Percentiles rank a stretch among this genome's conserved stretches.
These are phyloP conservation scores for Heteromyza rotundicornis DNA, from an alignment of 2,888 invertebrate genomes.

Conservation along the genomic window DNA sequence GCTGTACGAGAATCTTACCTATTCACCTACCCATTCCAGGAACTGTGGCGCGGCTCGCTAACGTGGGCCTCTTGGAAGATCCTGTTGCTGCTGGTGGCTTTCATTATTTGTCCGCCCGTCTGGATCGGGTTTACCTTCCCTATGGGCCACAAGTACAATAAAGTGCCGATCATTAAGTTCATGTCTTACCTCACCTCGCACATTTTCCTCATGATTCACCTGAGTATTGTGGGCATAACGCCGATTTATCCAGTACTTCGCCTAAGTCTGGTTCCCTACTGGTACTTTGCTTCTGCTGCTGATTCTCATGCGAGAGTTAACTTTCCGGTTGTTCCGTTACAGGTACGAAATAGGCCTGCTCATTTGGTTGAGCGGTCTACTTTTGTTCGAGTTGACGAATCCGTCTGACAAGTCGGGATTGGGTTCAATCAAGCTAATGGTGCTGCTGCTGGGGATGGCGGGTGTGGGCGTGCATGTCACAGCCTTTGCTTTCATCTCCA, in stretches of 20 bases:
- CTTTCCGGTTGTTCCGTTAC: slow-evolving; percentile 87
- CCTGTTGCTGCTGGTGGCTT: slow-evolving; percentile 88
- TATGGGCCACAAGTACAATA: slow-evolving; percentile 92
- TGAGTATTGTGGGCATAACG: slow-evolving; percentile 87
- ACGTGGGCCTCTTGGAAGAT: slow-evolving; percentile 97
- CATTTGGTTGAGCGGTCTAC: slow-evolving; percentile 91
- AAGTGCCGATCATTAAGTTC: slow-evolving; percentile 99
- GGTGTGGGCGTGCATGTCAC: slow-evolving; percentile 89
- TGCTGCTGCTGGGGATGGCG: slow-evolving; percentile 85
- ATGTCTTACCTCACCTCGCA: slow-evolving; percentile 99
- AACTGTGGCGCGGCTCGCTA: slow-evolving; percentile 97
- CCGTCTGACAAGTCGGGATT: slow-evolving; percentile 97
- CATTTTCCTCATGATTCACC: slow-evolving; percentile 93
- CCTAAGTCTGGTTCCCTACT: slow-evolving; percentile 82
- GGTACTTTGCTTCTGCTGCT: no score
- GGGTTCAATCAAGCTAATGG: slow-evolving; percentile 91
- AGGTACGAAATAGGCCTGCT: slow-evolving; percentile 97
- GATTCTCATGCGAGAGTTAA: no score
- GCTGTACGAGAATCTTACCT: neutral
- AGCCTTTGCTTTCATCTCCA: slow-evolving; percentile 74
- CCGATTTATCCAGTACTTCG: slow-evolving; percentile 85
- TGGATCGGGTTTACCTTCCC: slow-evolving; percentile 97
- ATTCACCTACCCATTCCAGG: slow-evolving; percentile 68
- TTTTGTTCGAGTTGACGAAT: slow-evolving; percentile 95
- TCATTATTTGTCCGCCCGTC: slow-evolving; percentile 93